Conservation (phyloP, 2,888 invertebrate genomes). For the Carabus problematicus region DNA sequence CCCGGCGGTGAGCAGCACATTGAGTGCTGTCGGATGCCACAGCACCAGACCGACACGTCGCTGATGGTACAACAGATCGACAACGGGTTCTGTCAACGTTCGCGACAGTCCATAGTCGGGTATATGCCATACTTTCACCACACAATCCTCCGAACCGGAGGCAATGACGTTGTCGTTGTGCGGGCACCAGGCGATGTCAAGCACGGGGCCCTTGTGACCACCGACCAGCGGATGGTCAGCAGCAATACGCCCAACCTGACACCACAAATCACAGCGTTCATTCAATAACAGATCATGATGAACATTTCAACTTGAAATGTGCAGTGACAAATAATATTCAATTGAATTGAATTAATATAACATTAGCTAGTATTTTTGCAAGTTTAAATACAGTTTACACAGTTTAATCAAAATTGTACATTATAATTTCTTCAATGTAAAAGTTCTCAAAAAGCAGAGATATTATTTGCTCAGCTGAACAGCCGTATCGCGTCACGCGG, state of each 20-base stretch:
- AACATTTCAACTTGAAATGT: not conserved
- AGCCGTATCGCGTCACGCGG: no score
- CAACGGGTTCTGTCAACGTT: slow-evolving; percentile 91
- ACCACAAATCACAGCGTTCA: slow-evolving; percentile 45
- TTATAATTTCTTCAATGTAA: no score
- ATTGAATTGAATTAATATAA: not conserved
- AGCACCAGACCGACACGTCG: slow-evolving; percentile 90
- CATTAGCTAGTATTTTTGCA: not conserved
- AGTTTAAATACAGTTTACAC: not conserved
- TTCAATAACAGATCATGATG: not conserved
- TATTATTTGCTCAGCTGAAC: no score
- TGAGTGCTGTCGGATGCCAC: slow-evolving; percentile 97
- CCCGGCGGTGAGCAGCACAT: slow-evolving; percentile 92
- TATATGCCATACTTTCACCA: slow-evolving; percentile 97
- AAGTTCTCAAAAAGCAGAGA: no score
- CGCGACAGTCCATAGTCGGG: slow-evolving; percentile 89
- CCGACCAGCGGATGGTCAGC: slow-evolving; percentile 94
- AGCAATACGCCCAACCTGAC: slow-evolving; percentile 90
- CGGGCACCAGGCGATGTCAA: slow-evolving; percentile 98
- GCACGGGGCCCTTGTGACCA: slow-evolving; percentile 95
- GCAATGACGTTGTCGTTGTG: slow-evolving; percentile 99
- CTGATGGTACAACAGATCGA: slow-evolving; percentile 92
- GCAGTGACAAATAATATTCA: not conserved
- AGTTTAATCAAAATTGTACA: no score
- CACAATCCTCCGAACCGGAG: slow-evolving; percentile 95